phyloP scores from a whole-genome alignment of 2,888 invertebrate species.

The Melinopterus prodromus region DNA sequence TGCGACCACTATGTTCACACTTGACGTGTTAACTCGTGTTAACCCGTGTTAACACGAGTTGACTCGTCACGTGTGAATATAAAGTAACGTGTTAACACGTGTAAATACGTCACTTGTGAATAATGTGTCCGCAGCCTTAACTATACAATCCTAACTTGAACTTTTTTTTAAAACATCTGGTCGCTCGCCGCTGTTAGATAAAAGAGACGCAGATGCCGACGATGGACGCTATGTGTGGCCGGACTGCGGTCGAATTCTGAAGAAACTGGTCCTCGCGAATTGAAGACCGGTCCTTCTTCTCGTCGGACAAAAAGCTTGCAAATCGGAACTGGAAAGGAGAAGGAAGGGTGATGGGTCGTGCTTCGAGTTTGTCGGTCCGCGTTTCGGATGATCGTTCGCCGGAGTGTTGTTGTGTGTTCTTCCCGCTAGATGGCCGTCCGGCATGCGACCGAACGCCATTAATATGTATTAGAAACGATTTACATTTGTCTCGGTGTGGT shows the following conservation, averaged over 20 bases:
- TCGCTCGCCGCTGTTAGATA: background rate
- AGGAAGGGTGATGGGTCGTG: background rate
- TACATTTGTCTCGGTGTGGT: constrained; percentile 34
- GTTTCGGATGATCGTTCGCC: background rate
- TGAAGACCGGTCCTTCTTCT: constrained; percentile 23
- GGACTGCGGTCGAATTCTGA: background rate
- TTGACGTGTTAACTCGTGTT: no score
- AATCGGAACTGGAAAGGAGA: no score
- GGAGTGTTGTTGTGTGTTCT: background rate
- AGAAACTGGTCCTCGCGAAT: constrained; percentile 33
- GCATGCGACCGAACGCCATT: constrained; percentile 23
- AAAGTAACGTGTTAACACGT: no score
- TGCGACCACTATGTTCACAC: no score
- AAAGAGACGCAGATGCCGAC: no score
- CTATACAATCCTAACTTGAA: background rate
- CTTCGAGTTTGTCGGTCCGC: background rate
- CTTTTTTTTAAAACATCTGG: background rate
- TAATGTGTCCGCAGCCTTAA: no score
- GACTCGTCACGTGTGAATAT: no score
- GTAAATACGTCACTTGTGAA: no score
- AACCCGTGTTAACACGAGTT: no score
- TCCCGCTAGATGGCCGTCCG: background rate
- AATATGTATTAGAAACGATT: constrained; percentile 36
- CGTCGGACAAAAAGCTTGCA: background rate
- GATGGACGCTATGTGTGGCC: background rate